Evolutionary conservation across 2,888 invertebrate genomes (phyloP).

Genomic region (Camponotus fellah): DNA sequence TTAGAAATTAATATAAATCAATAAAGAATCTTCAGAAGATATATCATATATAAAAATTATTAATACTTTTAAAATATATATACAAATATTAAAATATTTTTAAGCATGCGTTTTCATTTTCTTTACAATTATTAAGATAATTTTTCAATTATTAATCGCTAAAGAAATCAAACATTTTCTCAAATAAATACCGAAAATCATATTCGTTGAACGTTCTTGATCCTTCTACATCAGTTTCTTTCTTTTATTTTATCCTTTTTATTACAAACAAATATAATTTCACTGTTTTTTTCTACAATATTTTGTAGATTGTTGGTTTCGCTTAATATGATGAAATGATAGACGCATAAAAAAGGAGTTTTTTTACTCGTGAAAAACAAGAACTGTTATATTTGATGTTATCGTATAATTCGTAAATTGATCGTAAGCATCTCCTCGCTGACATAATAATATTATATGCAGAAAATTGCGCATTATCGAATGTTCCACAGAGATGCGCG

Average conservation of each 20-base stretch:
- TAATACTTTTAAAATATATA: not conserved
- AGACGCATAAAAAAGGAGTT: not conserved
- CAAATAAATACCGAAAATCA: not conserved
- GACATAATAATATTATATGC: conserved; percentile 5
- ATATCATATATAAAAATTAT: not conserved
- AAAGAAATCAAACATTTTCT: conserved; percentile 11
- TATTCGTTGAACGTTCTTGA: not conserved
- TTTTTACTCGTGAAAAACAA: conserved; percentile 20
- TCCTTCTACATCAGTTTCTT: not conserved
- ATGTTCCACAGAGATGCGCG: not conserved
- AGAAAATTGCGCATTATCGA: conserved; percentile 18
- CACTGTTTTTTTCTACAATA: not conserved
- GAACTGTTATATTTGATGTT: not conserved
- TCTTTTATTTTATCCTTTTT: not conserved
- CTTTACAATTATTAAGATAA: not conserved
- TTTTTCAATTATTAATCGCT: not conserved
- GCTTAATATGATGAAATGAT: not conserved
- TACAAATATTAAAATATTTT: conserved; percentile 36
- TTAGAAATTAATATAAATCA: conserved; percentile 21
- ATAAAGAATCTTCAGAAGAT: not conserved
- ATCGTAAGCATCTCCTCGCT: not conserved
- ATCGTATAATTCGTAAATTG: conserved; percentile 10
- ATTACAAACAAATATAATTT: not conserved
- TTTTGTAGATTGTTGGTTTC: not conserved
- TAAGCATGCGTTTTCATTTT: not conserved